Evolutionary conservation across 2,797 vertebrate genomes (phyloP), one percentile per base, ranked within the genome.

Genomic region (Hyperoplus lanceolatus): DNA sequence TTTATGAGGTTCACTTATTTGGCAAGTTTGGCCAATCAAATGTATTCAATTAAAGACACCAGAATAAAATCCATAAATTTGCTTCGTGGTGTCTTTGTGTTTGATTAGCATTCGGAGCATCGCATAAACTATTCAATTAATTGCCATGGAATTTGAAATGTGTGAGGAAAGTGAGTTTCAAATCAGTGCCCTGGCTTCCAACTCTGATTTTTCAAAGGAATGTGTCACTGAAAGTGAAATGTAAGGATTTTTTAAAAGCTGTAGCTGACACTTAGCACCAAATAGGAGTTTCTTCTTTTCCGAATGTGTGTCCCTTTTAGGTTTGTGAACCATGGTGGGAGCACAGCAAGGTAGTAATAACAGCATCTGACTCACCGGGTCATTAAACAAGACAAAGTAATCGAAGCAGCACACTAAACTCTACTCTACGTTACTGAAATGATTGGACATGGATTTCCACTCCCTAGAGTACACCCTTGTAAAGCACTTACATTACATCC

Each of bases 291-390:
- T 72, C 39, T 73, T 66, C 43, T 63, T 70, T 62, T 49, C 63
- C 46, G 64, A 41, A 75, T 50, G 36, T 59, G 18, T 36, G 49
- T 39, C 48, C 59, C 59, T 62, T 61, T 70, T 61, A 64, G 67
- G 51, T 73, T 67, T 70, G 54, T 59, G 63, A 64, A 21, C 18
- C 29, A 21, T 42, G 42, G 82, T 73, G 48, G 80, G 62, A 75
- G 68, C 60, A 39, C 62, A 68, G 63, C 38, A 39, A 60, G 55
- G 65, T 8, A 58, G 71, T 78, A 69, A 87, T 79, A 73, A 83
- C 65, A 83, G 66, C 74, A 42, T 66, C 59, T 78, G 77, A 83
- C 75, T 76, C 72, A 79, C 50, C 55, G 39, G 70, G 62, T 62
- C 65, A 84, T 83, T 73, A 73, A 70, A 76, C 56, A 63, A 49